These are phyloP conservation scores for Nycticryphes semicollaris DNA, from an alignment of 2,113 vertebrate species.

Conservation along the genomic window DNA sequence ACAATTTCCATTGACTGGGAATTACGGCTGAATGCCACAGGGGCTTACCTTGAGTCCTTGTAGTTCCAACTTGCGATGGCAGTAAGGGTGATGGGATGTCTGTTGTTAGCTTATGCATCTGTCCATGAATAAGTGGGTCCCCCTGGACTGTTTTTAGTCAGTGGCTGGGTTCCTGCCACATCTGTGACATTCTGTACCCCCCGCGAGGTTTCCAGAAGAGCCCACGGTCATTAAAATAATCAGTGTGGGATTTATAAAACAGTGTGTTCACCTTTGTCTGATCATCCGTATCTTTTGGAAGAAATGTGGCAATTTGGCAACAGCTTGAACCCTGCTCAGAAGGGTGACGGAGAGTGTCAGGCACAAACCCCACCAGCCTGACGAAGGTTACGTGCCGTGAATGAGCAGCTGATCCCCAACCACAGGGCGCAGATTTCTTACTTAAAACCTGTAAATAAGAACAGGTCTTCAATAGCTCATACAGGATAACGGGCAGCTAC, in stretches of 20 bases:
- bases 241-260: background rate
- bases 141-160: background rate
- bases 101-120: background rate
- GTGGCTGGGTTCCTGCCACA: background rate
- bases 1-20: slow-evolving; percentile 2
- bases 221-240: background rate
- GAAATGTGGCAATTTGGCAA: background rate
- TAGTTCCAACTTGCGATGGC: background rate
- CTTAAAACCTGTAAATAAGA: background rate
- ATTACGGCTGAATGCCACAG: background rate
- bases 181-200: background rate
- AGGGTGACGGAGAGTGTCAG: background rate
- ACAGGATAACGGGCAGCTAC: background rate
- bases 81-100: background rate
- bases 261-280: background rate
- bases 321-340: background rate
- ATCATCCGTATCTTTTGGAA: background rate
- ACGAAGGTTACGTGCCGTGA: background rate
- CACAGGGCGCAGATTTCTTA: background rate
- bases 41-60: background rate
- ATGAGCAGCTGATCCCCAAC: background rate
- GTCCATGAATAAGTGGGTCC: background rate
- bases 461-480: background rate
- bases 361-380: background rate
- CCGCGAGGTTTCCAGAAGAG: background rate